Evolutionary conservation across 2,888 invertebrate genomes (phyloP).

Genomic region (Pandemis corylana): DNA sequence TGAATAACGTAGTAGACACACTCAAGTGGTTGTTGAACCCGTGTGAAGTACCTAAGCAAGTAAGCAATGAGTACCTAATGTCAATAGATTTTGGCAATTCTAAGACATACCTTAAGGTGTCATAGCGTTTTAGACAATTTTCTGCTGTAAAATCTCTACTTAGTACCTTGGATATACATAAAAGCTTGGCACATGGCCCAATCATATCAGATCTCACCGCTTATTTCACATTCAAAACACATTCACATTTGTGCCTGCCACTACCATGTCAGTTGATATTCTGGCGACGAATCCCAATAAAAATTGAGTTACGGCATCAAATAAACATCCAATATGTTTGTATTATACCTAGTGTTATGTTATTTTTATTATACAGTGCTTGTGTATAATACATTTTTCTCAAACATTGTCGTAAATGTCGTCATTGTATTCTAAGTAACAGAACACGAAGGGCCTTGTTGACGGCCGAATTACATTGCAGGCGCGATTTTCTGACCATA

Average conservation of each 20-base stretch:
- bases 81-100: neutral
- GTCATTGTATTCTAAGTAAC: too few species aligned
- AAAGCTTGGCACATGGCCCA: neutral
- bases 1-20: neutral
- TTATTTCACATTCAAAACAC: constrained; percentile 14
- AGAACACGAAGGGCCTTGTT: too few species aligned
- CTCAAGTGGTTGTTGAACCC: neutral
- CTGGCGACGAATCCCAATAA: constrained; percentile 23
- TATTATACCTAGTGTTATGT: neutral
- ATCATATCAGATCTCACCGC: constrained; percentile 5
- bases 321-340: constrained; percentile 22
- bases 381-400: neutral
- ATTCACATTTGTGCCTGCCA: constrained; percentile 26
- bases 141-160: neutral
- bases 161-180: neutral
- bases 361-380: neutral
- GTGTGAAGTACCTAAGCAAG: neutral
- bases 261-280: constrained; percentile 30
- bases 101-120: neutral
- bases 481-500: too few species aligned
- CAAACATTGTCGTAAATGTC: too few species aligned
- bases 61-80: neutral
- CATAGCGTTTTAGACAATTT: neutral
- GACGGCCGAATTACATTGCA: too few species aligned
- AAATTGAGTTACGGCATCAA: constrained; percentile 29